phyloP scores from a whole-genome alignment of 2,113 vertebrate genomes.

The Takifugu bimaculatus region DNA sequence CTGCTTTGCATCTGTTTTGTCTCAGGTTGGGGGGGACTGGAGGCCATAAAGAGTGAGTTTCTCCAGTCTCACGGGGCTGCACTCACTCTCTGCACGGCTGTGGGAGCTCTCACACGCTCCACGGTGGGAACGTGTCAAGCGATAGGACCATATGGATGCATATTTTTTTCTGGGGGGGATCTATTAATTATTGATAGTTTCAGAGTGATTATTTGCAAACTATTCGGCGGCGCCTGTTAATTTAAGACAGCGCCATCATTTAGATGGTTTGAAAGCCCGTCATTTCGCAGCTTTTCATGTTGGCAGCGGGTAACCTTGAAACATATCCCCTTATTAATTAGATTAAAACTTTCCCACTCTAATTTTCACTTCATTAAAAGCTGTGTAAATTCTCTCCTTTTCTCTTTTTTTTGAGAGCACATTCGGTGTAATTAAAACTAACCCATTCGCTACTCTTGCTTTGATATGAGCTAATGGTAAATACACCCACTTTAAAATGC shows the following conservation, averaged over 20 bases:
- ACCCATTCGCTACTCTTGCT: background rate
- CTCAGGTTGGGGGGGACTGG: constrained; percentile 51
- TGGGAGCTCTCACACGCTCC: constrained; percentile 68
- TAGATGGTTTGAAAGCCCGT: constrained; percentile 40
- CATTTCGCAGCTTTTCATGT: constrained; percentile 46
- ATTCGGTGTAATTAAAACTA: constrained; percentile 12
- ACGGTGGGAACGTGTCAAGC: constrained; percentile 60
- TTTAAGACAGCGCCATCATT: constrained; percentile 51
- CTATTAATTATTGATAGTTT: constrained; percentile 69
- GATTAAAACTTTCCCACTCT: constrained; percentile 44
- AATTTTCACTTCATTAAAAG: constrained; percentile 30
- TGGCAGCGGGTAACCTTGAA: constrained; percentile 53
- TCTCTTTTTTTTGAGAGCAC: constrained; percentile 19
- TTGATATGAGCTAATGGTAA: constrained; percentile 6
- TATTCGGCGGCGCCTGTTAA: constrained; percentile 43
- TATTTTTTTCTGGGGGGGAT: constrained; percentile 39
- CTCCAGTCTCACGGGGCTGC: constrained; percentile 59
- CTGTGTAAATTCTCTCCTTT: constrained; percentile 10
- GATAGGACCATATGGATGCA: constrained; percentile 35
- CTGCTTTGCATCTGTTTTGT: constrained; percentile 67
- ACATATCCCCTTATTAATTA: constrained; percentile 44
- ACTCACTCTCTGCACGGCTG: constrained; percentile 51
- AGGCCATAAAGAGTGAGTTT: constrained; percentile 60
- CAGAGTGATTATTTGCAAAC: constrained; percentile 50
- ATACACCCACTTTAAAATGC: background rate